Percentiles rank a stretch among this genome's conserved stretches.
Conservation (phyloP, 1,140 invertebrate genomes). For the Drosophila obscura region DNA sequence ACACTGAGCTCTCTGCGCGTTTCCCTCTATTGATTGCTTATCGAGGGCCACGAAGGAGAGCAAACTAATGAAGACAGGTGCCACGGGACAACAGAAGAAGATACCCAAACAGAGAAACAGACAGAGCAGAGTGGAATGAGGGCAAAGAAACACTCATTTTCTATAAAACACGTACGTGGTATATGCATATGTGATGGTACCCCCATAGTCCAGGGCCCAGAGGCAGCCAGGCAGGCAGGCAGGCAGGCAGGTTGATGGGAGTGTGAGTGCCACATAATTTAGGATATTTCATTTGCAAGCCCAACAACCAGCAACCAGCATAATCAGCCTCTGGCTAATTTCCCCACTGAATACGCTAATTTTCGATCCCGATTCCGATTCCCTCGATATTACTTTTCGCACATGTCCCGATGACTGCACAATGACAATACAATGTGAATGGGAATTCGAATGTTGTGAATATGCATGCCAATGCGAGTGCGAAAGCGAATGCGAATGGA, state of each 20-base stretch:
- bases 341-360: conserved; percentile 64
- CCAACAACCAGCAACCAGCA: conserved; percentile 36
- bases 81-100: conserved; percentile 9
- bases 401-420: conserved; percentile 39
- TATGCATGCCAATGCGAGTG: conserved; percentile 12
- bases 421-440: conserved; percentile 49
- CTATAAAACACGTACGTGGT: background rate
- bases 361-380: conserved; percentile 22
- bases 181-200: background rate
- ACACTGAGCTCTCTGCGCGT: background rate
- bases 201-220: conserved; percentile 9
- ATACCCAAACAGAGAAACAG: conserved; percentile 14
- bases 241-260: conserved; percentile 5
- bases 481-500: background rate
- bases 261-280: conserved; percentile 2
- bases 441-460: conserved; percentile 4
- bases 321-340: conserved; percentile 54
- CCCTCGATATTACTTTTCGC: conserved; percentile 6
- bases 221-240: background rate
- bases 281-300: conserved; percentile 19
- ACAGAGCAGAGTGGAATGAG: too few species aligned
- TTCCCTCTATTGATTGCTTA: conserved; percentile 58
- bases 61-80: conserved; percentile 76
- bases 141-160: background rate
- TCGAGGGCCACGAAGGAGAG: conserved; percentile 45